Evolutionary conservation across 1,140 invertebrate genomes (phyloP).

Genomic region (Drosophila nigrodunni): DNA sequence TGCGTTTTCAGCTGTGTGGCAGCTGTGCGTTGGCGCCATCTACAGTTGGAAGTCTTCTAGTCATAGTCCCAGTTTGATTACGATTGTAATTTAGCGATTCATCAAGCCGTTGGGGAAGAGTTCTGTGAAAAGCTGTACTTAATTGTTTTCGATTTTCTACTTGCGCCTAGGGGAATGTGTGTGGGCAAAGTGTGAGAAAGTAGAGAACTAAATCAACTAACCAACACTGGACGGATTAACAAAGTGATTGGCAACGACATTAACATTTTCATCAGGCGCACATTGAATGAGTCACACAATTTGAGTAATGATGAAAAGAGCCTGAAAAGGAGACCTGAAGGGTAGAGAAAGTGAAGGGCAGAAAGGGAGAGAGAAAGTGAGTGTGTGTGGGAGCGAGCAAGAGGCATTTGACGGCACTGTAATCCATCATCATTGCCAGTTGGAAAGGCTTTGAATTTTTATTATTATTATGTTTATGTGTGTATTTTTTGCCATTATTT

Average conservation of each 20-base stretch:
- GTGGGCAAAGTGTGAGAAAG: neutral
- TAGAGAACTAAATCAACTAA: constrained; percentile 63
- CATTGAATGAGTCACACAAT: constrained; percentile 45
- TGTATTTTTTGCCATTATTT: constrained; percentile 3
- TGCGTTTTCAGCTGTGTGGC: constrained; percentile 32
- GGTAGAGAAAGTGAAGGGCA: neutral
- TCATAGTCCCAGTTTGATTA: constrained; percentile 11
- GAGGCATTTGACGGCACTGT: constrained; percentile 56
- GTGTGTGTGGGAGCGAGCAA: neutral
- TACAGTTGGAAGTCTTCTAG: neutral
- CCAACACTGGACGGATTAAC: constrained; percentile 64
- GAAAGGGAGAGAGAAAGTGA: neutral
- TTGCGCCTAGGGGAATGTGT: constrained; percentile 4
- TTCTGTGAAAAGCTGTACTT: constrained; percentile 58
- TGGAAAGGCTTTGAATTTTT: constrained; percentile 74
- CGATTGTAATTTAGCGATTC: constrained; percentile 52
- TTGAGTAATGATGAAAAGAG: neutral
- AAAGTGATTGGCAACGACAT: constrained; percentile 81
- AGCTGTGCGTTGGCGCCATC: neutral
- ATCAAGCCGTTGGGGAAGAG: constrained; percentile 31
- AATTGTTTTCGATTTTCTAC: constrained; percentile 75
- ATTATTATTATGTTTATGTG: constrained; percentile 74
- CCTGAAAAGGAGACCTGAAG: neutral
- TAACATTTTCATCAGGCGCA: constrained; percentile 80
- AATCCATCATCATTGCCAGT: constrained; percentile 75